These are phyloP conservation scores for Eristalinus aeneus DNA, from an alignment of 2,888 invertebrate species.

Conservation along the genomic window DNA sequence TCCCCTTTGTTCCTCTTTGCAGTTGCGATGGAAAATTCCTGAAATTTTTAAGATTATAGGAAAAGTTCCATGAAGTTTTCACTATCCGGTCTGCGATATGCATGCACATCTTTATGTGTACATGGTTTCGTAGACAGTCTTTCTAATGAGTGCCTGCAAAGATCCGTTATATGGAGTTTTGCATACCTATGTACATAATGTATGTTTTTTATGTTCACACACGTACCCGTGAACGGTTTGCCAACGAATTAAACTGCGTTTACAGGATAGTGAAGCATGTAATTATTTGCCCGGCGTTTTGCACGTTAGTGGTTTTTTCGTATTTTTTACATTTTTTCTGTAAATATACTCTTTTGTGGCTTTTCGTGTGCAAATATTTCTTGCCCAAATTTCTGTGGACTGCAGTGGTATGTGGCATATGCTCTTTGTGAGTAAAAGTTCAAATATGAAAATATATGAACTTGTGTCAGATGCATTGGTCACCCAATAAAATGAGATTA, in stretches of 20 bases:
- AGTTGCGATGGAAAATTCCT: constrained; percentile 49
- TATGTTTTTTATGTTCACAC: not conserved
- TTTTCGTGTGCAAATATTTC: not conserved
- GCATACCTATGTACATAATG: not conserved
- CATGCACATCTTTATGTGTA: not conserved
- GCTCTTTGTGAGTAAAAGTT: not conserved
- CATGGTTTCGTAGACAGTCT: constrained; percentile 40
- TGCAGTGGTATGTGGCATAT: not conserved
- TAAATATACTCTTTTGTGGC: not conserved
- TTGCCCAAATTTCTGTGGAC: not conserved
- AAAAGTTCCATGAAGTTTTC: constrained; percentile 30
- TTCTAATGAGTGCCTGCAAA: constrained; percentile 58
- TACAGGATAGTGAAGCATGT: constrained; percentile 14
- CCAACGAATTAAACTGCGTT: constrained; percentile 52
- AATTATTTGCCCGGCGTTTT: constrained; percentile 40
- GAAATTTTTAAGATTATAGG: constrained; percentile 54
- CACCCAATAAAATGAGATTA: too few relatives aligned
- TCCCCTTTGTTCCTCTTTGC: constrained; percentile 12
- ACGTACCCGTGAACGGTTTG: constrained; percentile 45
- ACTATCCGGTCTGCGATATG: not conserved
- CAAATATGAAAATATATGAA: too few relatives aligned
- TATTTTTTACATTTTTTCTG: constrained; percentile 13
- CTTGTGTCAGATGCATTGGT: too few relatives aligned
- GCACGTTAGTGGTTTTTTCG: constrained; percentile 4
- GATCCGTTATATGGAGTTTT: not conserved